phyloP scores from a whole-genome alignment of 2,888 invertebrate genomes.

The Minunthozetes semirufus region DNA sequence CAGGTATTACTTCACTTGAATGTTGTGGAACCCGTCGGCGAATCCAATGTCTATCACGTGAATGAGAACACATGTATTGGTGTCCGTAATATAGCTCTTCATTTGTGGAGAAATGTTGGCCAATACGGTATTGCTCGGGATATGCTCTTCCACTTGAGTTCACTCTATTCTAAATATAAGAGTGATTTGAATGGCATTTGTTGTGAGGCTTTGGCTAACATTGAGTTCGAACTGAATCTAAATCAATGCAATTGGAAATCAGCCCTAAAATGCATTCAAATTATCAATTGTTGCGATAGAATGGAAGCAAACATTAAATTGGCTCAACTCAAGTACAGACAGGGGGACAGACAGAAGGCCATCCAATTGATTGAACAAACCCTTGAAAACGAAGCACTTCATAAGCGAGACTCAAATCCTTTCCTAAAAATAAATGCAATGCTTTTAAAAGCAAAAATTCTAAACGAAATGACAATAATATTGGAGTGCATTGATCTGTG shows the following conservation, averaged over 20 bases:
- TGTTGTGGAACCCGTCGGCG: conserved; percentile 36
- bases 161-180: conserved; percentile 31
- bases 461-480: conserved; percentile 6
- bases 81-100: conserved; percentile 35
- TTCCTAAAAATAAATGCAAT: conserved; percentile 23
- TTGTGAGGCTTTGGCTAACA: conserved; percentile 36
- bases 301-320: conserved; percentile 19
- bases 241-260: conserved; percentile 34
- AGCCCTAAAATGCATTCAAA: conserved; percentile 32
- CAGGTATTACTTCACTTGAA: conserved; percentile 36
- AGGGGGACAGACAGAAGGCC: conserved; percentile 22
- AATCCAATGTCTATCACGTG: conserved; percentile 34
- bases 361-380: conserved; percentile 13
- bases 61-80: conserved; percentile 38
- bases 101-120: conserved; percentile 35
- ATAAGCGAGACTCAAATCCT: conserved; percentile 1
- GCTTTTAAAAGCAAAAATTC: conserved; percentile 8
- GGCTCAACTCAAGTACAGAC: conserved; percentile 27
- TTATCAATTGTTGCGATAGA: conserved; percentile 27
- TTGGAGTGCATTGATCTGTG: conserved; percentile 1
- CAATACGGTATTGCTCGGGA: conserved; percentile 30
- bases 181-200: conserved; percentile 29
- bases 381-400: neutral
- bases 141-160: conserved; percentile 22
- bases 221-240: conserved; percentile 36